Percentiles rank a stretch among this genome's conserved stretches.
phyloP scores from a whole-genome alignment of 2,113 vertebrate genomes.

The Helogale parvula region DNA sequence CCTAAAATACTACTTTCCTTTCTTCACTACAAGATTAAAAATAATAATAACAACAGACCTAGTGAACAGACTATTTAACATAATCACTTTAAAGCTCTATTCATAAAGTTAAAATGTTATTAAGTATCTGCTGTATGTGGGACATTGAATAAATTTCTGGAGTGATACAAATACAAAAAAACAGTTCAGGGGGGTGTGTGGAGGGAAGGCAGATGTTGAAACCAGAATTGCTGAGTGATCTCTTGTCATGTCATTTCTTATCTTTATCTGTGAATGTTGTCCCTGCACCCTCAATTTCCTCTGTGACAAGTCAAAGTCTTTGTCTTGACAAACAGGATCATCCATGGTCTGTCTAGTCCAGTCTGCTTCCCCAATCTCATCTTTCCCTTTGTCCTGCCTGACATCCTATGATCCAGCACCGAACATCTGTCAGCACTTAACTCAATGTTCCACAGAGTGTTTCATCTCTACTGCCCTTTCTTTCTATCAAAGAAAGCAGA shows the following conservation, averaged over 20 bases:
- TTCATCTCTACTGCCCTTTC: neutral
- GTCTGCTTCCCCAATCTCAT: neutral
- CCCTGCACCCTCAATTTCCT: neutral
- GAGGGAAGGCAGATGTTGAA: neutral
- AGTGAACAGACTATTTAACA: neutral
- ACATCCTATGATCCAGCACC: accelerated
- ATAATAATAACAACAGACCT: neutral
- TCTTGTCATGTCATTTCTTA: neutral
- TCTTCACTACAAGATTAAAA: neutral
- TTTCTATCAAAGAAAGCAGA: neutral
- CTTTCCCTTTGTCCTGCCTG: neutral
- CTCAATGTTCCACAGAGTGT: accelerated
- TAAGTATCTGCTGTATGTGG: neutral
- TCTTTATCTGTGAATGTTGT: neutral
- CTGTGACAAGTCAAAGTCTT: neutral
- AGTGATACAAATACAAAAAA: neutral
- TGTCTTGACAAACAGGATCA: accelerated
- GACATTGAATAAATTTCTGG: neutral
- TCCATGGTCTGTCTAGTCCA: neutral
- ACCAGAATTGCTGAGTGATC: neutral
- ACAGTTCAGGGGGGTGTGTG: accelerated
- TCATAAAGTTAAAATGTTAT: neutral
- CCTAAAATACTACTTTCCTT: neutral
- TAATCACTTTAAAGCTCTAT: neutral
- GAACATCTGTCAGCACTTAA: neutral